Evolutionary conservation across 2,113 vertebrate genomes (phyloP), one percentile per base, ranked within the genome.

Genomic region (Eptatretus burgeri): DNA sequence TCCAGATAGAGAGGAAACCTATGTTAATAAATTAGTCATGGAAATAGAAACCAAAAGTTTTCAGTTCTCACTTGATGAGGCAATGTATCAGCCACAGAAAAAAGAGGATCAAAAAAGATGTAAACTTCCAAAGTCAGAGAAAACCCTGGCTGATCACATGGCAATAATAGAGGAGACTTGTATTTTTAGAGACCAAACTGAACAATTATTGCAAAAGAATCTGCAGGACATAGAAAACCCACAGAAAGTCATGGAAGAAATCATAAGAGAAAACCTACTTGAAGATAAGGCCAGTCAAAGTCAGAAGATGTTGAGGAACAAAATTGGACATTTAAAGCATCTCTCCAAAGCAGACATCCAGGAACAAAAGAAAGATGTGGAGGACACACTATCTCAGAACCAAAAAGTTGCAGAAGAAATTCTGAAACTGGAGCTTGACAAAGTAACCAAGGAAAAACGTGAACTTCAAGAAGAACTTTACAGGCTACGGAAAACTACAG

Each of bases 391-490:
- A 63, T 81, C 84, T 69, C 88, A 98, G 71, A 78, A 83, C 68
- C 75, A 87, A 1, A 67, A 82, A 66, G 80, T 94, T 9, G 91
- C 95, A 67, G 88, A 93, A 66, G 91, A 98, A 73, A 98, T 95
- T 62, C 71, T 98, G 1, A 95, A 94, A 71, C 71, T 77, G 19
- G 85, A 79, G 72, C 91, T 94, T 1, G 88, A 98, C 70, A 83
- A 75, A 68, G 87, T 87, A 0, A 82, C 87, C 0, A 80, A 79
- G 0, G 88, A 85, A 67, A 93, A 94, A 71, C 77, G 80, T 0
- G 91, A 95, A 62, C 76, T 98, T 69, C 88, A 98, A 70, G 75
- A 85, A n/a, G 88, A 98, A 71, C 78, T 98, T 14, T 75, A 78
- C 65, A 84, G 84, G 70, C 76, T 98, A 64, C 87, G 85, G n/a